Conservation (phyloP, 2,797 vertebrate species). For the Trichosurus vulpecula region DNA sequence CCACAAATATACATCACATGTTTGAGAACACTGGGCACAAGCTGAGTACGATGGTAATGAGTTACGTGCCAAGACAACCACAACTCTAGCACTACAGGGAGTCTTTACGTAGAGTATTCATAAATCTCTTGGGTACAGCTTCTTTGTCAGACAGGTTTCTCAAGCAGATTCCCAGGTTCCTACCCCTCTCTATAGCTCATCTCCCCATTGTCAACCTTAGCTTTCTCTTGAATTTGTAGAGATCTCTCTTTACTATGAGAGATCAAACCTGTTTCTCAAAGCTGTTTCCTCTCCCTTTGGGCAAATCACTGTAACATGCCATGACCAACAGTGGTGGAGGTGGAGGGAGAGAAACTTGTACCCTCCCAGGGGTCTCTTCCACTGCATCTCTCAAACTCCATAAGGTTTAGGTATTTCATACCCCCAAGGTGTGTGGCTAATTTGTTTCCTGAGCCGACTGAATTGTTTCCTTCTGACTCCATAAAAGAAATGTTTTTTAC, state of each 20-base stretch:
- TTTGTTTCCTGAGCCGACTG: neutral
- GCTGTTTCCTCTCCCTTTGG: neutral
- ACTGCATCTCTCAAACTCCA: neutral
- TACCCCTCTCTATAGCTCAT: neutral
- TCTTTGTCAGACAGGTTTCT: neutral
- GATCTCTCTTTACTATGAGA: neutral
- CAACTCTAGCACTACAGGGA: neutral
- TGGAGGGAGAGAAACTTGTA: neutral
- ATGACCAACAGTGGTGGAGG: neutral
- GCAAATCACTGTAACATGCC: neutral
- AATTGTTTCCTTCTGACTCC: neutral
- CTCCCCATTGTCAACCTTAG: neutral
- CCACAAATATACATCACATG: neutral
- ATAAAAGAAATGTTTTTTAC: neutral
- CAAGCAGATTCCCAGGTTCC: neutral
- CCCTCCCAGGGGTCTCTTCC: neutral
- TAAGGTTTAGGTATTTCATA: neutral
- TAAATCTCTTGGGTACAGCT: neutral
- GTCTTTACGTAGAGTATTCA: neutral
- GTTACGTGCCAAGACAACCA: neutral
- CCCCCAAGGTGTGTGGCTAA: neutral
- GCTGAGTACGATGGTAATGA: neutral
- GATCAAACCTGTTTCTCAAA: neutral
- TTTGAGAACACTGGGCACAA: neutral
- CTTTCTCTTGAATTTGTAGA: neutral